Percentiles rank a stretch among this genome's conserved stretches.
These are phyloP conservation scores for Pantherophis vulpinus DNA, from an alignment of 2,797 vertebrate genomes.

Conservation along the genomic window DNA sequence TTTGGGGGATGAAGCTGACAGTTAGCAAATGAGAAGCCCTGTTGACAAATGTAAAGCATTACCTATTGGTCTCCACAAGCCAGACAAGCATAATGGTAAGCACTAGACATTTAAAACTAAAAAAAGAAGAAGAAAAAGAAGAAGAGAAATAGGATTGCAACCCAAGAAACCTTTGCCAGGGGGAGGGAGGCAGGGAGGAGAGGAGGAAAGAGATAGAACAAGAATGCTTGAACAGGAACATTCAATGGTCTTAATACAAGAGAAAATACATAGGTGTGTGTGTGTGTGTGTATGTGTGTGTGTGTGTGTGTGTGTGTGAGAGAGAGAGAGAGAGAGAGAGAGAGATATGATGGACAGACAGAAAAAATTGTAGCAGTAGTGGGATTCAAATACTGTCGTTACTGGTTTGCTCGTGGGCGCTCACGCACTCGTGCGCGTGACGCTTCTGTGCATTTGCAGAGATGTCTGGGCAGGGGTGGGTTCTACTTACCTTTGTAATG, in stretches of 20 bases:
- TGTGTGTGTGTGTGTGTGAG: not conserved
- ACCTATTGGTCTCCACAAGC: slow-evolving; percentile 25
- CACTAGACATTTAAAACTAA: not conserved
- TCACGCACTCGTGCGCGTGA: no score
- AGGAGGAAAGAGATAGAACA: not conserved
- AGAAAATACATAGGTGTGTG: not conserved
- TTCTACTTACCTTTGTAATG: no score
- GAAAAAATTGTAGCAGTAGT: no score
- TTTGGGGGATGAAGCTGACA: slow-evolving; percentile 9
- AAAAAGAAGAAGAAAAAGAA: not conserved
- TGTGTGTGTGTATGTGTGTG: no score
- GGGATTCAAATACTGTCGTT: no score
- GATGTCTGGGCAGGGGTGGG: no score
- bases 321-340: not conserved
- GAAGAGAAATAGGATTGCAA: slow-evolving; percentile 10
- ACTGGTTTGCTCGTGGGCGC: no score
- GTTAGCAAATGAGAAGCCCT: slow-evolving; percentile 40
- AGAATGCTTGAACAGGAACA: not conserved
- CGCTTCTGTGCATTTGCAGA: no score
- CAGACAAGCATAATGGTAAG: slow-evolving; percentile 15
- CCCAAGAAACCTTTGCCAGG: not conserved
- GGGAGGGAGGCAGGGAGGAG: accelerated
- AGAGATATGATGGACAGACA: not conserved
- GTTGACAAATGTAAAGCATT: slow-evolving; percentile 39
- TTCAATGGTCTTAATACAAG: not conserved